phyloP scores from a whole-genome alignment of 2,113 vertebrate species.

The Amphiprion ocellaris region DNA sequence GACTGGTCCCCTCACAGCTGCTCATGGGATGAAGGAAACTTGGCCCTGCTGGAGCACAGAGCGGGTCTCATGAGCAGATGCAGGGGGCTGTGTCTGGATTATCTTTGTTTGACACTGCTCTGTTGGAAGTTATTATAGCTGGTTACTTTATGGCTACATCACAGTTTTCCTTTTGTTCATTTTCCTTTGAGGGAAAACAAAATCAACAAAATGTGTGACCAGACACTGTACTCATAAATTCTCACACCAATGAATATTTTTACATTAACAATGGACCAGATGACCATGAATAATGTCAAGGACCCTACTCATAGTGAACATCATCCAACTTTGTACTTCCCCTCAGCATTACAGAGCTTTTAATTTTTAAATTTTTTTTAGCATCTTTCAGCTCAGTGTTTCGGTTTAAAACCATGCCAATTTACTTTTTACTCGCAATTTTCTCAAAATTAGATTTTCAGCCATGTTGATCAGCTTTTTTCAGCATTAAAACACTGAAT shows the following conservation, averaged over 20 bases:
- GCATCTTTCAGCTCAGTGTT: too few species aligned
- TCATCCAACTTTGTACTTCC: not conserved
- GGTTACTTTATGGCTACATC: conserved; percentile 24
- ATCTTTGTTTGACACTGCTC: conserved; percentile 40
- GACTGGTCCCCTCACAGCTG: conserved; percentile 45
- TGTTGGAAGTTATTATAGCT: conserved; percentile 41
- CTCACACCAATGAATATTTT: too few species aligned
- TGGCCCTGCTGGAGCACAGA: conserved; percentile 46
- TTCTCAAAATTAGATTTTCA: too few species aligned
- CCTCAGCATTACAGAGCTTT: too few species aligned
- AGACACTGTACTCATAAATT: too few species aligned
- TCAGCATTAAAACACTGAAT: too few species aligned
- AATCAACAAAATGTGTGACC: too few species aligned
- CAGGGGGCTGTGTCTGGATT: conserved; percentile 47
- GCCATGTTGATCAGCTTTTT: too few species aligned
- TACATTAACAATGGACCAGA: not conserved
- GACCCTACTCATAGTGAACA: not conserved
- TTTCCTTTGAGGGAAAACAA: not conserved
- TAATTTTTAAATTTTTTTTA: too few species aligned
- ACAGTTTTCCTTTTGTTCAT: not conserved
- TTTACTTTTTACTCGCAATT: too few species aligned
- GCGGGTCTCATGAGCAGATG: conserved; percentile 43
- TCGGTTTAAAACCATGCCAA: too few species aligned
- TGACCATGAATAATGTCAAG: not conserved
- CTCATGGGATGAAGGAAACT: conserved; percentile 37